Evolutionary conservation across 2,113 vertebrate genomes (phyloP), one percentile per base, ranked within the genome.

Genomic region (Perca schrenkii): DNA sequence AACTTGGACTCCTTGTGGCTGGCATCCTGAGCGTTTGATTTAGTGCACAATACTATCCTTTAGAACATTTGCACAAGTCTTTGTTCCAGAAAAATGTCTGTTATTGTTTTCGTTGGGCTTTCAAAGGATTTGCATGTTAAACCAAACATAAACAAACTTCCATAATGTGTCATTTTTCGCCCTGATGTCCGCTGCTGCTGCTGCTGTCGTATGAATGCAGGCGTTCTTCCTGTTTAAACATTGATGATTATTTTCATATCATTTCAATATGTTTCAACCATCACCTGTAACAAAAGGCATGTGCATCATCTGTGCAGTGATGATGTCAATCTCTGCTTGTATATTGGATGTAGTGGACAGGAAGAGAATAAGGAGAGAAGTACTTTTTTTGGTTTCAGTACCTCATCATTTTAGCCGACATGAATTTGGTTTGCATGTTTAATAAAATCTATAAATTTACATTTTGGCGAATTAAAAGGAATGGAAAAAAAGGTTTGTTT

Each of bases 11-110:
- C 61, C 78, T 82, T 66, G 63, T 56, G 62, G 82, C 56, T 80
- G 90, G 79, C 83, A 94, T 89, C 91, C 89, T 91, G 86, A 46
- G 22, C 2, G 81, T 93, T 93, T 90, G 88, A 92, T 93, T 88
- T 79, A 80, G 19, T 65, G 73, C 77, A 93, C 93, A 93, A 93
- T 89, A 85, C 85, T 67, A 80, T 85, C 75, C 52, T 63, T 88
- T 64, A 90, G 81, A 91, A 91, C 85, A 77, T 65, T 68, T n/a
- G 74, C 74, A 72, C 52, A 11, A 7, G 46, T 67, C 87, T 93
- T 95, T 95, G 94, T 94, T 90, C 54, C 53, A 36, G 10, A 70
- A 82, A 92, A 91, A 93, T 91, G 92, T 93, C 89, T 95, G 94
- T 94, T 94, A 92, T 94, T 94, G 93, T 95, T 94, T 93, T 90